These are phyloP conservation scores for Hypocryptadius cinnamomeus DNA, from an alignment of 2,113 vertebrate genomes.

Conservation along the genomic window DNA sequence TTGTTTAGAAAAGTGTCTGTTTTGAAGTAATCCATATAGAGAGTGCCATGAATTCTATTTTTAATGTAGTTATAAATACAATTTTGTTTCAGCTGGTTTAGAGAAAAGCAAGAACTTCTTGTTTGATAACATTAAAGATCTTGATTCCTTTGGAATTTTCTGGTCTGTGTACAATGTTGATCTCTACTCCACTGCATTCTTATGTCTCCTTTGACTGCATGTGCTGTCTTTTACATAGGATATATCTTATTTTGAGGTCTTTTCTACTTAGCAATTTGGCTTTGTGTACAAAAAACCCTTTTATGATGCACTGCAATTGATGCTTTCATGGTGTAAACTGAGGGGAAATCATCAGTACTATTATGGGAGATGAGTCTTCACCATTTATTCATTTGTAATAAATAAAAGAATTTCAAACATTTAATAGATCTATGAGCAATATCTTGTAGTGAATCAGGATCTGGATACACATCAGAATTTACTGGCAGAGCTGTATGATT, in stretches of 20 bases:
- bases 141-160: neutral
- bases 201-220: neutral
- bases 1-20: neutral
- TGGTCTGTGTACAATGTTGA: neutral
- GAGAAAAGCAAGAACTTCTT: neutral
- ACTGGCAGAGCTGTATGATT: neutral
- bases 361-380: neutral
- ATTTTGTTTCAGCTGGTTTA: neutral
- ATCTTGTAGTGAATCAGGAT: neutral
- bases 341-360: neutral
- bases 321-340: neutral
- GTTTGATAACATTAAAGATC: neutral
- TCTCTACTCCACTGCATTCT: neutral
- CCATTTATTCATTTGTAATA: neutral
- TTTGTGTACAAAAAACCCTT: neutral
- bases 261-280: neutral
- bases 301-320: neutral
- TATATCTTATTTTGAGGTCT: neutral
- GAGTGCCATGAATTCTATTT: neutral
- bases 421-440: neutral
- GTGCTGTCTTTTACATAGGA: neutral
- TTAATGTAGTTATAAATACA: neutral
- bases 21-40: neutral
- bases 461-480: neutral
- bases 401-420: neutral